Percentiles rank a stretch among this genome's conserved stretches.
These are phyloP conservation scores for Hydrotaea diabolus DNA, from an alignment of 2,888 invertebrate species.

Conservation along the genomic window DNA sequence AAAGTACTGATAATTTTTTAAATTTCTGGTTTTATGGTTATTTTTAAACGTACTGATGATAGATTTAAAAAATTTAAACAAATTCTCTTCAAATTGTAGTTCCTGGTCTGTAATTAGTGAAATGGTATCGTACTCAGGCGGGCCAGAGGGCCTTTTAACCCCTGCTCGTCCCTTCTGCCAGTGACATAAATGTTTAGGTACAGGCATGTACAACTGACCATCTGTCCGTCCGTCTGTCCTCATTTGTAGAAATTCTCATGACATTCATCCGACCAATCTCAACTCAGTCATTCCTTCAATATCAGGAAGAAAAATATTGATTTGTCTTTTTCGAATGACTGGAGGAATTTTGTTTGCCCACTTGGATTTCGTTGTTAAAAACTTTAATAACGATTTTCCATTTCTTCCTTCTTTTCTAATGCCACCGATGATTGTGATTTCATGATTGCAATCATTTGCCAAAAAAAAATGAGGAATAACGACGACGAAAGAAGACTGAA, in stretches of 20 bases:
- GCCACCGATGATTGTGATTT: constrained; percentile 32
- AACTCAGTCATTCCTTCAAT: neutral
- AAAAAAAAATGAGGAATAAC: constrained; percentile 14
- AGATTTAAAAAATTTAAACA: no score
- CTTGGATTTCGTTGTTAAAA: constrained; percentile 27
- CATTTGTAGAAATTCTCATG: constrained; percentile 12
- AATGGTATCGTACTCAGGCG: no score
- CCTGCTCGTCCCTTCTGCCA: no score
- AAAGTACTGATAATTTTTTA: no score
- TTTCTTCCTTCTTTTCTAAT: neutral
- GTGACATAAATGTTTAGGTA: neutral
- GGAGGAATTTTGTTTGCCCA: constrained; percentile 25
- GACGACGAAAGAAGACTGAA: no score
- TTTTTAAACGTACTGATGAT: no score
- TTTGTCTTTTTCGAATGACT: constrained; percentile 31
- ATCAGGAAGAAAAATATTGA: neutral
- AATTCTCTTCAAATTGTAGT: no score
- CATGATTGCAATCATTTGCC: constrained; percentile 37
- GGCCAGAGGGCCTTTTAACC: no score
- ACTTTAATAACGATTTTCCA: constrained; percentile 15
- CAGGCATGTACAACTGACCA: neutral
- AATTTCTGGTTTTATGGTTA: no score
- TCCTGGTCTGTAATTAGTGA: no score
- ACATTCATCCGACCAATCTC: neutral
- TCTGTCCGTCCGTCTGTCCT: neutral